Evolutionary conservation across 2,113 vertebrate genomes (phyloP).

Genomic region (Paradoxurus hermaphroditus): DNA sequence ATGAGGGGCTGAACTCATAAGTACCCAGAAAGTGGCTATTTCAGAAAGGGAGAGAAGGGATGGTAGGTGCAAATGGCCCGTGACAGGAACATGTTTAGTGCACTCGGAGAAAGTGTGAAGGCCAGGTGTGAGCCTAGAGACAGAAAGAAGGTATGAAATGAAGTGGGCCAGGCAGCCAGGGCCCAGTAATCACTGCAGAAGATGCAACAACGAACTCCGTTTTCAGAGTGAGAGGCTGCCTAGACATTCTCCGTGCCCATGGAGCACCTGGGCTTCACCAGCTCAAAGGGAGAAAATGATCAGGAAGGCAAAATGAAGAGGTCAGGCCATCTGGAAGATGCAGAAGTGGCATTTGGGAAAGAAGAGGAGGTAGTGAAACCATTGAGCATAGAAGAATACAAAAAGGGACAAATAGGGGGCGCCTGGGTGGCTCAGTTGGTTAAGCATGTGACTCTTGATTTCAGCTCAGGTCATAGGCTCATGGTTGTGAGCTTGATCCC

Average conservation of each 20-base stretch:
- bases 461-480: no score
- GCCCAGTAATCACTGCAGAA: background rate
- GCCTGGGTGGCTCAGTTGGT: no score
- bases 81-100: background rate
- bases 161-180: background rate
- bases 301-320: background rate
- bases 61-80: background rate
- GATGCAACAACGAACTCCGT: background rate
- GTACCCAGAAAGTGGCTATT: accelerated
- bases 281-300: background rate
- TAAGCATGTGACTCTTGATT: no score
- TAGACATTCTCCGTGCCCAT: background rate
- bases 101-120: background rate
- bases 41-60: background rate
- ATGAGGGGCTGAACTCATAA: background rate
- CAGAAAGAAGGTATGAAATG: background rate
- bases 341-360: no score
- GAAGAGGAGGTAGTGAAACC: background rate
- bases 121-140: background rate
- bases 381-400: background rate
- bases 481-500: no score
- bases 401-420: background rate
- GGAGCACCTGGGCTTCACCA: background rate
- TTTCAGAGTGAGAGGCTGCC: background rate
- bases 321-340: background rate